Base-by-base conservation (phyloP, 2,888 invertebrate species). In the Eupithecia dodoneata region DNA sequence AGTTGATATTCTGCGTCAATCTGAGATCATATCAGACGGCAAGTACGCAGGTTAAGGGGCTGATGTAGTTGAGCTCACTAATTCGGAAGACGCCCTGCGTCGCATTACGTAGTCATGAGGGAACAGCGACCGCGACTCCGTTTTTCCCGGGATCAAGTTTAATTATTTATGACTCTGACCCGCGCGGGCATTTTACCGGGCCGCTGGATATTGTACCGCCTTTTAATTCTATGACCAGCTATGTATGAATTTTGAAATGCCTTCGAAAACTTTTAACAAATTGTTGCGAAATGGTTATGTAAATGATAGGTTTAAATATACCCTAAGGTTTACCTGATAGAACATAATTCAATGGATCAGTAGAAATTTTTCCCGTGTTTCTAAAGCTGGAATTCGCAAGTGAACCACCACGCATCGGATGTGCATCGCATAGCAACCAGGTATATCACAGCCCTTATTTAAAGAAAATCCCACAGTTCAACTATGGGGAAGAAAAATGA, bases 161-260 rank as follows among this genome's bases (percentile, higher is more conserved):
- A 93, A 95, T 95, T 94, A 95, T 95, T 95, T 94, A 95, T 95
- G 89, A 85, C 88, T 90, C 90, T 91, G 92, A 91, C 94, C 93
- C 90, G 87, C 87, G 84, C 30, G 70, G n/a, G 69, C 66, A 74
- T 59, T 69, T 73, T 69, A 63, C 72, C 42, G 66, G 67, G 67
- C 15, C 73, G 12, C 66, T 69, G 59, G 63, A 45, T 73, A 71
- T 76, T 78, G 75, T 77, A 63, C 74, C 59, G 47, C 44, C 65
- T 75, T 63, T 77, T 78, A 75, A 75, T 75, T 75, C 73, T 30
- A 73, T 78, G 18, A 55, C n/a, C 18, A 70, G n/a, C 42, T 42
- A 47, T n/a, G 30, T 78, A 73, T 73, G 75, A 75, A 55, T 52
- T 76, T 70, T 76, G 63, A 18, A 59, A 59, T 18, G 18, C 9